Percentiles rank a stretch among this genome's conserved stretches.
Evolutionary conservation across 2,113 vertebrate species (phyloP).

Genomic region (Leptosomus discolor): DNA sequence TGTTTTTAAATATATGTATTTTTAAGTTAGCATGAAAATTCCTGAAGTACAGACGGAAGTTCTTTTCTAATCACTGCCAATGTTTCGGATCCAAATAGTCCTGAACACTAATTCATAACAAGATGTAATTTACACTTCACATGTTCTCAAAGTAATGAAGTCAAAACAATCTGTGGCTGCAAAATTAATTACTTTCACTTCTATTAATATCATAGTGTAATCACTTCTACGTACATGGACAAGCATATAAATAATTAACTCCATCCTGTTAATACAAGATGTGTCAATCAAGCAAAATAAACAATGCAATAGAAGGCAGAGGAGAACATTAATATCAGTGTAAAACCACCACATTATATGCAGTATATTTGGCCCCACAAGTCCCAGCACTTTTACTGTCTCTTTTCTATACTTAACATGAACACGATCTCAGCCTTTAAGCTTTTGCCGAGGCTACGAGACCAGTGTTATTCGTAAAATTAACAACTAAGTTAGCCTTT

Average conservation of each 20-base stretch:
- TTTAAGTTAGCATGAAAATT: neutral
- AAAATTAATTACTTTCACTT: constrained; percentile 12
- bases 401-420: neutral
- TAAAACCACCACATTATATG: neutral
- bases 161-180: neutral
- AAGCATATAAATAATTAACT: neutral
- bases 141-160: neutral
- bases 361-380: neutral
- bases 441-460: neutral
- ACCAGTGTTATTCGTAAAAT: neutral
- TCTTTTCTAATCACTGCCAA: neutral
- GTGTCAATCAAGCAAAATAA: neutral
- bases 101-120: neutral
- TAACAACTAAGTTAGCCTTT: neutral
- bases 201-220: neutral
- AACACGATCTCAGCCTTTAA: neutral
- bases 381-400: neutral
- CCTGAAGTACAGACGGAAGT: neutral
- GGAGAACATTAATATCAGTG: neutral
- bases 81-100: neutral
- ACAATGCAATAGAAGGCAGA: neutral
- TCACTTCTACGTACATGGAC: neutral
- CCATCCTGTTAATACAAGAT: neutral
- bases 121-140: neutral
- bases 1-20: neutral